phyloP scores from a whole-genome alignment of 2,888 invertebrate genomes.

The Mamestra brassicae region DNA sequence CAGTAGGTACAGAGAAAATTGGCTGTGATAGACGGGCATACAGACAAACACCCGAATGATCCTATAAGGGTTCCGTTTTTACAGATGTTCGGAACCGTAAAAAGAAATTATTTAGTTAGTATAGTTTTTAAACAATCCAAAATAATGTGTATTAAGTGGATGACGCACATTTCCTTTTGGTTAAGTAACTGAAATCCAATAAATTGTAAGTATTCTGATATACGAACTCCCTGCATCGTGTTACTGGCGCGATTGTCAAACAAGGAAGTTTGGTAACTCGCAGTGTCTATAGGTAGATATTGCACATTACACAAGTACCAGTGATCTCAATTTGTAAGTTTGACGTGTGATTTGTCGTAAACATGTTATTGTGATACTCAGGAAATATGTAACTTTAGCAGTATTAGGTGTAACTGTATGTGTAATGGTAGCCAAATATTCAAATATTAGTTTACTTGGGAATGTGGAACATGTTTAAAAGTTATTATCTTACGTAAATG shows the following conservation, averaged over 20 bases:
- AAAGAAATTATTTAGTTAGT: no score
- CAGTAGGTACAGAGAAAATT: no score
- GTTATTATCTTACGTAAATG: constrained; percentile 24
- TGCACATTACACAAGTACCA: constrained; percentile 60
- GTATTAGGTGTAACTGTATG: constrained; percentile 26
- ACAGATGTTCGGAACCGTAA: no score
- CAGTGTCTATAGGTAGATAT: constrained; percentile 45
- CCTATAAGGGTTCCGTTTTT: no score
- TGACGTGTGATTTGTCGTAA: constrained; percentile 59
- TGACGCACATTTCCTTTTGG: constrained; percentile 20
- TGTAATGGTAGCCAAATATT: constrained; percentile 5
- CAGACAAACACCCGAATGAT: no score
- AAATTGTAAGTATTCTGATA: constrained; percentile 50
- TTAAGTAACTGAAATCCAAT: constrained; percentile 27
- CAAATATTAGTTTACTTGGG: constrained; percentile 3
- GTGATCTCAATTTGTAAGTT: constrained; percentile 64
- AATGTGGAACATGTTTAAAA: constrained; percentile 2
- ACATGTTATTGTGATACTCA: constrained; percentile 43
- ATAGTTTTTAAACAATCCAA: background rate
- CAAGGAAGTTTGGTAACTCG: constrained; percentile 66
- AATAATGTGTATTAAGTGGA: background rate
- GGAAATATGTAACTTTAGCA: constrained; percentile 35
- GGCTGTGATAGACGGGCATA: no score
- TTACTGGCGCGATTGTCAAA: constrained; percentile 64
- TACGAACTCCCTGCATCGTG: constrained; percentile 50